Evolutionary conservation across 2,113 vertebrate genomes (phyloP), one percentile per base, ranked within the genome.

Genomic region (Phoxinus phoxinus): DNA sequence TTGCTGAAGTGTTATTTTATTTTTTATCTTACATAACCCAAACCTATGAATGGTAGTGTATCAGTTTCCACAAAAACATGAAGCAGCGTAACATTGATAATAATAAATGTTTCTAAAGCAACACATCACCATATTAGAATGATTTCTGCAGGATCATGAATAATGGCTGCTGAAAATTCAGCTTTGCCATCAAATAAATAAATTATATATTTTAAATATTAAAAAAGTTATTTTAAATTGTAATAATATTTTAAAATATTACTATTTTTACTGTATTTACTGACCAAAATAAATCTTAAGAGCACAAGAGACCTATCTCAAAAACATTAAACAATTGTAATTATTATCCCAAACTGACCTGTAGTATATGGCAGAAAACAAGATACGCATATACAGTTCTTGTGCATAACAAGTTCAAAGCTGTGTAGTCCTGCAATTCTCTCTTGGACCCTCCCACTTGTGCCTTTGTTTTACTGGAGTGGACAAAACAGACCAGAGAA

Each of bases 401-500:
- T 61, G 37, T 83, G 80, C 76, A 83, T 85, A 71, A 89, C 65
- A 44, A 71, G 85, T 73, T 51, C 51, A 82, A 32, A 32, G 74
- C 77, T 73, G 74, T 67, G 53, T 78, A 35, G 56, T 69, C 74
- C 46, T 76, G 79, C 61, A 51, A 11, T 81, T 2, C 2, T 4
- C 79, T 48, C 59, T 13, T 13, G 79, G 27, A 44, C 35, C 79
- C 61, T 51, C 61, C 89, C 71, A 59, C 13, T 17, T 8, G 32
- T 48, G 35, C 56, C 13, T 25, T 74, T 21, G 23, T 35, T 51
- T 76, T 32, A 74, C 37, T 51, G 65, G 17, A 13, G 61, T 88
- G 90, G 63, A 84, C 87, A 90, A 87, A 87, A 90, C 89, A 91
- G 86, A 80, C 88, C 90, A 86, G 89, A 91, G 88, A 92, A 93